Percentiles rank a stretch among this genome's conserved stretches.
Evolutionary conservation across 2,113 vertebrate species (phyloP).

Genomic region (Semnornis frantzii): DNA sequence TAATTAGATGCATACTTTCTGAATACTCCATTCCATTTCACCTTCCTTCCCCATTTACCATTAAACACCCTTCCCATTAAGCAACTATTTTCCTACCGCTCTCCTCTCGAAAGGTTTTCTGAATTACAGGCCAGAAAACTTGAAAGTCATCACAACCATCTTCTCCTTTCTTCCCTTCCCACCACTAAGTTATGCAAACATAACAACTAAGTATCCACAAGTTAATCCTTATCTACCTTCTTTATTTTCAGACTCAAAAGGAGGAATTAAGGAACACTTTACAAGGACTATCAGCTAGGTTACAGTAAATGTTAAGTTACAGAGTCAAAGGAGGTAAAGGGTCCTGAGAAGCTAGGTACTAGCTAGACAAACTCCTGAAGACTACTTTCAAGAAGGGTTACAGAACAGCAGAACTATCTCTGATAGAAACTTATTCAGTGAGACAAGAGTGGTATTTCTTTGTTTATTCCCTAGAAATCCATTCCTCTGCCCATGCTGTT

Average conservation of each 20-base stretch:
- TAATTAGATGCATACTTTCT: neutral
- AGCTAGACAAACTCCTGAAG: neutral
- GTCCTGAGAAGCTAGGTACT: neutral
- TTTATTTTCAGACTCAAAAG: neutral
- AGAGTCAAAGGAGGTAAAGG: neutral
- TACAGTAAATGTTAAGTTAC: neutral
- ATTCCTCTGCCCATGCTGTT: neutral
- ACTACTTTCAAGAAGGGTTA: neutral
- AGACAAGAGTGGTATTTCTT: neutral
- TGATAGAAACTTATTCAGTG: neutral
- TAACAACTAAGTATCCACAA: neutral
- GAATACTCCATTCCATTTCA: neutral
- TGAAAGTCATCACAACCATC: neutral
- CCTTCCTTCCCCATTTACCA: neutral
- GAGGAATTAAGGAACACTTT: neutral
- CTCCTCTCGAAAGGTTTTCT: neutral
- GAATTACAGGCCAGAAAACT: neutral
- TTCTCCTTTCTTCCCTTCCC: neutral
- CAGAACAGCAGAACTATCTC: neutral
- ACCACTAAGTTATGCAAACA: fast-evolving
- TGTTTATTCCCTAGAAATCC: neutral
- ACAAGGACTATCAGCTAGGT: neutral
- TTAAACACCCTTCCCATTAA: neutral
- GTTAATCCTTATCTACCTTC: neutral
- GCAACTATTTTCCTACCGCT: no score